Conservation (phyloP, 2,113 vertebrate genomes). For the Cairina moschata region DNA sequence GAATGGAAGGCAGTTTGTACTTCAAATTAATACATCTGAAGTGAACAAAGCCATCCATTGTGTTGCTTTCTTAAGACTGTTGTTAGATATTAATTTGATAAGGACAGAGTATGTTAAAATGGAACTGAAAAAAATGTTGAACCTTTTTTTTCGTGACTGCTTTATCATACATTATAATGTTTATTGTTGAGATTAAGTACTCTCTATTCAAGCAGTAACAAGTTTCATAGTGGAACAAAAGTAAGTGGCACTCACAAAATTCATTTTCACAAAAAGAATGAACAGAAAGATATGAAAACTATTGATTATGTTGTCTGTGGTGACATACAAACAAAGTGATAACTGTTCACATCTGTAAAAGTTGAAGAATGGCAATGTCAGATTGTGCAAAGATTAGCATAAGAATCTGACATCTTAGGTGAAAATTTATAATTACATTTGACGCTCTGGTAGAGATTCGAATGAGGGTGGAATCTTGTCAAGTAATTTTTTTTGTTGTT, state of each 20-base stretch:
- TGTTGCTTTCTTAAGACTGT: conserved; percentile 28
- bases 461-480: conserved; percentile 53
- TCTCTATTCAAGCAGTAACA: conserved; percentile 68
- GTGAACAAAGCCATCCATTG: conserved; percentile 57
- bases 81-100: conserved; percentile 66
- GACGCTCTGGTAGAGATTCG: conserved; percentile 55
- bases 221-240: conserved; percentile 63
- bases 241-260: conserved; percentile 49
- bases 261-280: conserved; percentile 63
- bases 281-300: conserved; percentile 73
- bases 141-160: conserved; percentile 5
- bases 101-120: conserved; percentile 48
- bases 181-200: conserved; percentile 69
- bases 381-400: conserved; percentile 65
- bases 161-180: conserved; percentile 60
- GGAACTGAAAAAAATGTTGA: conserved; percentile 1
- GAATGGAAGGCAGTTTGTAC: conserved; percentile 8
- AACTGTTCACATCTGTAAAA: conserved; percentile 58
- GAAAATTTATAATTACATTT: conserved; percentile 76
- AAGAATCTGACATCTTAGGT: conserved; percentile 70
- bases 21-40: conserved; percentile 28
- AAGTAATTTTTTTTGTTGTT: conserved; percentile 35
- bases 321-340: conserved; percentile 76
- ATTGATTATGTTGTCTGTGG: conserved; percentile 74
- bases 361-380: conserved; percentile 67